Evolutionary conservation across 2,888 invertebrate species (phyloP).

Genomic region (Tenthredo notha): DNA sequence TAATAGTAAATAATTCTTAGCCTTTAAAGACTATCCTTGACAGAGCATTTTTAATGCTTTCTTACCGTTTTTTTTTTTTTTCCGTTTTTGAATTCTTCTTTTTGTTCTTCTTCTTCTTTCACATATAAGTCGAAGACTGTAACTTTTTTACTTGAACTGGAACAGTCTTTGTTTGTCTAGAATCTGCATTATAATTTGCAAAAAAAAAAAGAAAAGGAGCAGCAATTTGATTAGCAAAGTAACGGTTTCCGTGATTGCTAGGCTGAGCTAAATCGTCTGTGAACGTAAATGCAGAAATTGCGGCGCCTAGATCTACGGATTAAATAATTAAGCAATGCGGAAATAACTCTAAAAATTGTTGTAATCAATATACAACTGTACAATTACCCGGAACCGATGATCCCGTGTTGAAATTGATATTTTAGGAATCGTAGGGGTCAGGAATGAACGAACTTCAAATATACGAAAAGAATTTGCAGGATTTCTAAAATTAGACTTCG

Average conservation of each 20-base stretch:
- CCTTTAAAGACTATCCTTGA: neutral
- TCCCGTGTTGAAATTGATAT: neutral
- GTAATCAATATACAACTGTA: neutral
- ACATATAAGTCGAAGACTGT: neutral
- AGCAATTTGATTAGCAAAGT: constrained; percentile 12
- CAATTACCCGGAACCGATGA: neutral
- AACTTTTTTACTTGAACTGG: neutral
- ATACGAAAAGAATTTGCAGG: neutral
- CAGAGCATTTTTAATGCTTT: neutral
- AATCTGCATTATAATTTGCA: neutral
- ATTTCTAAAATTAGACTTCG: neutral
- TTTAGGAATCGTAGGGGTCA: neutral
- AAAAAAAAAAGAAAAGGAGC: constrained; percentile 11
- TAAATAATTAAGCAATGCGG: constrained; percentile 29
- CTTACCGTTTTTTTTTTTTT: neutral
- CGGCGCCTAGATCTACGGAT: neutral
- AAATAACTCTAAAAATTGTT: neutral
- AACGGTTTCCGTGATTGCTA: constrained; percentile 28
- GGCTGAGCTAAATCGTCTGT: neutral
- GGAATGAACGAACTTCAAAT: neutral
- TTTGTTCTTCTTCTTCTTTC: neutral
- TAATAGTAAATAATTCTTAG: constrained; percentile 27
- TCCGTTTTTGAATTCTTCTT: neutral
- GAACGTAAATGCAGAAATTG: neutral
- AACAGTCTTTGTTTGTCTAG: neutral